Conservation (phyloP, 2,888 invertebrate genomes). For the Stegophylla sp. region DNA sequence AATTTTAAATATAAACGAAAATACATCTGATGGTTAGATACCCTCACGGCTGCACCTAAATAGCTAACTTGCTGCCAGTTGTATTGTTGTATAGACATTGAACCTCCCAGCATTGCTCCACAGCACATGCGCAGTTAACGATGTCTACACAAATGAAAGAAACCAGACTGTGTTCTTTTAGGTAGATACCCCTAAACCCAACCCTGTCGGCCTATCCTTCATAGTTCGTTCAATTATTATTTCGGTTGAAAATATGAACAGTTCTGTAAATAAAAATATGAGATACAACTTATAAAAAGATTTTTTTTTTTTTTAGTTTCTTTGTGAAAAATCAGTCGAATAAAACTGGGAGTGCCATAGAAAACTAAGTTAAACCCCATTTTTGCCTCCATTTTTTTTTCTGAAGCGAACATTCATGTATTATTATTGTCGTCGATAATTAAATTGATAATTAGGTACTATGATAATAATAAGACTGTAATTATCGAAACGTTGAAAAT, state of each 20-base stretch:
- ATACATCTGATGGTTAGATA: background rate
- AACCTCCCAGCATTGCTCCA: no score
- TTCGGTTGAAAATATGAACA: background rate
- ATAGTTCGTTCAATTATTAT: background rate
- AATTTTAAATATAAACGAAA: background rate
- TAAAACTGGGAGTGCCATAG: background rate
- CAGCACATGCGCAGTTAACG: background rate
- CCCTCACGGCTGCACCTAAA: background rate
- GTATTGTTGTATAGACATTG: background rate
- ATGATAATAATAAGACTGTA: background rate
- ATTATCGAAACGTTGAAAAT: background rate
- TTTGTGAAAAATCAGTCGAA: background rate
- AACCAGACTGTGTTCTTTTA: background rate
- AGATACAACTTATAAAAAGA: no score
- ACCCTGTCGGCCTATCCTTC: background rate
- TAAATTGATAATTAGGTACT: constrained; percentile 17
- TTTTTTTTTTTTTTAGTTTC: constrained; percentile 8
- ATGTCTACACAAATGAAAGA: background rate
- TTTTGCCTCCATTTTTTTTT: background rate
- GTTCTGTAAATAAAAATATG: constrained; percentile 9
- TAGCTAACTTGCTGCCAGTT: background rate
- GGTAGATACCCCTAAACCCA: background rate
- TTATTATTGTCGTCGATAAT: background rate
- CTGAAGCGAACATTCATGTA: background rate
- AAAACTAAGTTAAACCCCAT: background rate